A percentile compares a stretch with the other conserved stretches of the same genome.
phyloP scores from a whole-genome alignment of 2,888 invertebrate genomes.

The Mongoloraphidia duomilia region DNA sequence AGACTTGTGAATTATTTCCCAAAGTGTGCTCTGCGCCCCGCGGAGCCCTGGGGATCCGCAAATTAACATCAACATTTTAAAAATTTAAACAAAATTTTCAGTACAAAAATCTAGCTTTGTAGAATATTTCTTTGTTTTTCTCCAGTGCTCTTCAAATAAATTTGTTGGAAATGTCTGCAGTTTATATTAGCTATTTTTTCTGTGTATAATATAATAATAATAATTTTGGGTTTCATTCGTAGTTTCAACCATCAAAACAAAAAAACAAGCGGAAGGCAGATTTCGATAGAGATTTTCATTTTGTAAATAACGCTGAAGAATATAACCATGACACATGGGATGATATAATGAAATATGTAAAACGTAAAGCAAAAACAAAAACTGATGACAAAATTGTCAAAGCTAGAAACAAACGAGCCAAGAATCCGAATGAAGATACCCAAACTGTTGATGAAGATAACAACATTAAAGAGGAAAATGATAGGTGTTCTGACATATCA shows the following conservation, averaged over 20 bases:
- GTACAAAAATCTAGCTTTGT: too few relatives aligned
- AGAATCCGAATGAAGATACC: slow-evolving; percentile 34
- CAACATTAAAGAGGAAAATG: slow-evolving; percentile 32
- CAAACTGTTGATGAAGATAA: slow-evolving; percentile 29
- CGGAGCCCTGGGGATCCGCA: too few relatives aligned
- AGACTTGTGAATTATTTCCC: too few relatives aligned
- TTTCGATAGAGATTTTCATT: slow-evolving; percentile 69
- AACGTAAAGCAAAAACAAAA: slow-evolving; percentile 63
- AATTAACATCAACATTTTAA: too few relatives aligned
- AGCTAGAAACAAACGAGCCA: slow-evolving; percentile 34
- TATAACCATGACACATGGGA: slow-evolving; percentile 74
- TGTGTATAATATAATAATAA: not conserved
- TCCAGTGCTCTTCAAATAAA: slow-evolving; percentile 4
- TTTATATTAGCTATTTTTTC: not conserved
- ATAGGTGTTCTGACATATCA: slow-evolving; percentile 41
- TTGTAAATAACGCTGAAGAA: slow-evolving; percentile 61
- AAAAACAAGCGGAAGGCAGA: slow-evolving; percentile 56
- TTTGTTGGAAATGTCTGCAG: not conserved
- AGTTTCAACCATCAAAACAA: slow-evolving; percentile 75
- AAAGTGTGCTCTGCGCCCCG: too few relatives aligned
- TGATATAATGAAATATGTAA: slow-evolving; percentile 62
- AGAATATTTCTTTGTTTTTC: not conserved
- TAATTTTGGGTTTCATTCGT: slow-evolving; percentile 18
- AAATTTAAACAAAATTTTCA: too few relatives aligned
- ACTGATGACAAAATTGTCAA: slow-evolving; percentile 73